Evolutionary conservation across 2,888 invertebrate species (phyloP).

Genomic region (Eutolmus rufibarbis): DNA sequence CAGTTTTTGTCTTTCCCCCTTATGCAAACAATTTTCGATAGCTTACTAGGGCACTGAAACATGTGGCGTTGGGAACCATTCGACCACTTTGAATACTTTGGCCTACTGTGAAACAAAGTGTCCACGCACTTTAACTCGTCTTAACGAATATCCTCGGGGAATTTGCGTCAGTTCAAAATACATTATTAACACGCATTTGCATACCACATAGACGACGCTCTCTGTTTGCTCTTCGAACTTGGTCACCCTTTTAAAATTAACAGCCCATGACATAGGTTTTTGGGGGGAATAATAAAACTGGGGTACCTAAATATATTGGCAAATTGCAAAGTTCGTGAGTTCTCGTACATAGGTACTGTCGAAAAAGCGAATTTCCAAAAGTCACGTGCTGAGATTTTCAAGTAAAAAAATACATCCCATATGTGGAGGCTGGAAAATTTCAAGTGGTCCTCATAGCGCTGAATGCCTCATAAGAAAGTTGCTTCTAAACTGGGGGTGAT

Average conservation of each 20-base stretch:
- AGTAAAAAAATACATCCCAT: slow-evolving; percentile 16
- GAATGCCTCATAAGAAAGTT: not conserved
- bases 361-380: slow-evolving; percentile 12
- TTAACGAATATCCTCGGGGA: not conserved
- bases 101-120: not conserved
- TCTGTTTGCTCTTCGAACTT: slow-evolving; percentile 21
- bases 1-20: not conserved
- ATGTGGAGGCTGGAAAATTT: slow-evolving; percentile 1
- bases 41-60: not conserved
- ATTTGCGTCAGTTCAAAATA: not conserved
- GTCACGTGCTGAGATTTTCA: slow-evolving; percentile 13
- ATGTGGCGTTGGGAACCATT: not conserved
- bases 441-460: not conserved
- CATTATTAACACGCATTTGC: slow-evolving; percentile 30
- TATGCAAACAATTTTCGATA: not conserved
- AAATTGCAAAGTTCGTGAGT: not conserved
- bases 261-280: slow-evolving; percentile 30
- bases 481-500: not conserved
- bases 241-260: slow-evolving; percentile 30
- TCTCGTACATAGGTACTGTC: not conserved
- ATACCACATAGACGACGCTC: slow-evolving; percentile 15
- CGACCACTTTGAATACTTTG: not conserved
- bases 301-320: slow-evolving; percentile 10
- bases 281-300: not conserved
- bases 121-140: not conserved